phyloP scores from a whole-genome alignment of 2,113 vertebrate genomes.

The Tragelaphus imberbis region DNA sequence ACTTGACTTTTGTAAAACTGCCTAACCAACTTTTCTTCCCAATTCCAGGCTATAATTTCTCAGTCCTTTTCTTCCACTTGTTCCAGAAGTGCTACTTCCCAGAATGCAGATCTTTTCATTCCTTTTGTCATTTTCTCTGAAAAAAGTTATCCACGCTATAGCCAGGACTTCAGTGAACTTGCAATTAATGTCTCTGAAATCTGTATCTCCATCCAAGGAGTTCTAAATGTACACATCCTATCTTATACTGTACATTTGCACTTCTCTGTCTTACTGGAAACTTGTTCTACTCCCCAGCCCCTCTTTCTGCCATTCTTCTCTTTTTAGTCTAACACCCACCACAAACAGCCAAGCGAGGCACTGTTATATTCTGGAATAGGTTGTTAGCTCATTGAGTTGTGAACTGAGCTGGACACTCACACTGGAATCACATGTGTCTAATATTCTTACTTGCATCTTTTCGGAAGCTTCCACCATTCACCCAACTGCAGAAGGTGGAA shows the following conservation, averaged over 20 bases:
- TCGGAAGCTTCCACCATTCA: not conserved
- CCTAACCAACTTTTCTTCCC: not conserved
- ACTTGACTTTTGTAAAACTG: not conserved
- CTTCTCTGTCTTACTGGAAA: not conserved
- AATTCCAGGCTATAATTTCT: not conserved
- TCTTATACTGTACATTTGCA: not conserved
- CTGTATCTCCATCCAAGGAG: not conserved
- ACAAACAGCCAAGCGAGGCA: not conserved
- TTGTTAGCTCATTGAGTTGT: not conserved
- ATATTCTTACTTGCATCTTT: not conserved
- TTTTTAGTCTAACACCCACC: not conserved
- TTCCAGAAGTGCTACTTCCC: not conserved
- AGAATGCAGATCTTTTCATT: not conserved
- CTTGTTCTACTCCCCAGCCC: not conserved
- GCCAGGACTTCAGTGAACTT: not conserved
- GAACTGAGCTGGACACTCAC: not conserved
- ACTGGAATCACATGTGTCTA: not conserved
- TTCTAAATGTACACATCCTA: not conserved
- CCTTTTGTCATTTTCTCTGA: not conserved
- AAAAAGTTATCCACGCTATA: not conserved
- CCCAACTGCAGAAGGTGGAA: not conserved
- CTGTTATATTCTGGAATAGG: not conserved
- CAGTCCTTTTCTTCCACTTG: not conserved
- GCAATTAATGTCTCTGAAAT: not conserved
- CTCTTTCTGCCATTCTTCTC: not conserved